A percentile compares a stretch with the other conserved stretches of the same genome.
These are phyloP conservation scores for Amblyornis subalaris DNA, from an alignment of 2,113 vertebrate species.

Conservation along the genomic window DNA sequence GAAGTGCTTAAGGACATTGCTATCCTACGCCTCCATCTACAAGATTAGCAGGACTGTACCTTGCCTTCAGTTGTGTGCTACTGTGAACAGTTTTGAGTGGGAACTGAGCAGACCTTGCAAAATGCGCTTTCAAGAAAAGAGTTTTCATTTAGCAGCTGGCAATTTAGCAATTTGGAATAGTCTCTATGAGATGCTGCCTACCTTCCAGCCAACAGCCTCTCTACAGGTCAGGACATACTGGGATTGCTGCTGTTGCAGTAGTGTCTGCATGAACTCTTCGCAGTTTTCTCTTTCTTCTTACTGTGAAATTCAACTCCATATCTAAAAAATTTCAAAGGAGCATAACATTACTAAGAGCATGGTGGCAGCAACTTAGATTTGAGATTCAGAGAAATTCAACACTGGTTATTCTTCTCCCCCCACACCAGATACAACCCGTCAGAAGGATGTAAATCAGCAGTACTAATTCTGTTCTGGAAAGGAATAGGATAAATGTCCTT, in stretches of 20 bases:
- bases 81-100: accelerated
- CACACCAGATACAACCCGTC: not conserved
- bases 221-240: not conserved
- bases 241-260: not conserved
- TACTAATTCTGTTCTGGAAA: not conserved
- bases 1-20: not conserved
- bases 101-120: not conserved
- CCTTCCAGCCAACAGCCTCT: not conserved
- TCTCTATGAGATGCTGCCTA: not conserved
- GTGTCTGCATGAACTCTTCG: accelerated
- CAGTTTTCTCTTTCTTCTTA: not conserved
- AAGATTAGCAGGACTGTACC: no score
- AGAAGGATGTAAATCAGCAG: not conserved
- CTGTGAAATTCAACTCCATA: not conserved
- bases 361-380: not conserved
- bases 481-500: not conserved
- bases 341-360: not conserved
- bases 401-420: not conserved
- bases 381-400: not conserved
- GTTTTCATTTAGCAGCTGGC: not conserved
- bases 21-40: not conserved
- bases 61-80: not conserved
- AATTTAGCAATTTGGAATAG: not conserved
- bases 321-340: not conserved
- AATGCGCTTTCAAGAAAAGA: not conserved